A percentile compares a stretch with the other conserved stretches of the same genome.
These are phyloP conservation scores for Mya arenaria DNA, from an alignment of 1,140 invertebrate genomes.

Conservation along the genomic window DNA sequence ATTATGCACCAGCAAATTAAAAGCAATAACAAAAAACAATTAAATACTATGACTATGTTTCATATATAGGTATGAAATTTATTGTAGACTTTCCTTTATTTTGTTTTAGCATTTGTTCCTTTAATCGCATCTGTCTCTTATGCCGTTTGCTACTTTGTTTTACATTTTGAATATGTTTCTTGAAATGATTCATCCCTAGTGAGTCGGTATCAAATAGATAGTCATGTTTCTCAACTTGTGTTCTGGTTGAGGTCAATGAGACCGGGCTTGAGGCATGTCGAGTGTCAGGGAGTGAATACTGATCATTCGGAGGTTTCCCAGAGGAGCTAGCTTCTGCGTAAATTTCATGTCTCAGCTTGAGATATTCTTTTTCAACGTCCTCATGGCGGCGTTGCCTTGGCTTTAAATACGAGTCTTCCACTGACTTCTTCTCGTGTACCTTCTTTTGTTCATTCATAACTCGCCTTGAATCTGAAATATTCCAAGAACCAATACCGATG, in stretches of 20 bases:
- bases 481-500: background rate
- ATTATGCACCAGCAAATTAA: too few relatives aligned
- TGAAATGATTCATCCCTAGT: constrained; percentile 39
- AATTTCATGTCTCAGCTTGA: constrained; percentile 13
- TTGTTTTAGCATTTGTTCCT: too few relatives aligned
- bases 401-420: background rate
- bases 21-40: too few relatives aligned
- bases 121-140: background rate
- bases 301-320: background rate
- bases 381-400: background rate
- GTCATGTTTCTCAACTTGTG: background rate
- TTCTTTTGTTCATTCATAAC: background rate
- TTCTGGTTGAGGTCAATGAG: background rate
- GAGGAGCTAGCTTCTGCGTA: background rate
- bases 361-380: constrained; percentile 38
- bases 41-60: too few relatives aligned
- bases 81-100: too few relatives aligned
- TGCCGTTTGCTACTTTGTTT: constrained; percentile 3
- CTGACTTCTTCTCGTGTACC: background rate
- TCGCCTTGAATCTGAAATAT: background rate
- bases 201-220: constrained; percentile 14
- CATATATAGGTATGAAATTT: too few relatives aligned
- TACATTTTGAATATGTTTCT: constrained; percentile 31
- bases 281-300: background rate
- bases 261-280: background rate